These are phyloP conservation scores for Diadema setosum DNA, from an alignment of 35 echinoderm and acorn worm genomes.

Conservation along the genomic window DNA sequence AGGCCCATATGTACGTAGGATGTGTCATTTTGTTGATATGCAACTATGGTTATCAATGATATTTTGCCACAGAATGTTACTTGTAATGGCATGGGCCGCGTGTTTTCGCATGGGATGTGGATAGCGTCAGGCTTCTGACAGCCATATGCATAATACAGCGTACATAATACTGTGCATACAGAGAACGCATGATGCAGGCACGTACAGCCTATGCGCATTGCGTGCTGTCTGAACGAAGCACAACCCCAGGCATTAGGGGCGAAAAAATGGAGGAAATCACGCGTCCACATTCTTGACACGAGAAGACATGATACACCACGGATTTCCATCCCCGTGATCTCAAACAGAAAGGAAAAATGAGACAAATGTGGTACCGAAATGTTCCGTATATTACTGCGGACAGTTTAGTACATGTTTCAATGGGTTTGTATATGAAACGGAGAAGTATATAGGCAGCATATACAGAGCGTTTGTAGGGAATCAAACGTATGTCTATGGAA, in stretches of 20 bases:
- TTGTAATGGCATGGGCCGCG: background rate
- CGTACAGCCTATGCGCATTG: constrained; percentile 4
- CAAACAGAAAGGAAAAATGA: background rate
- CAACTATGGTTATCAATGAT: background rate
- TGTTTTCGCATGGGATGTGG: background rate
- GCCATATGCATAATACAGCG: background rate
- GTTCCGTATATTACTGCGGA: constrained; percentile 8
- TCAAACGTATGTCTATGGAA: constrained; percentile 17
- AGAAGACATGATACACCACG: background rate
- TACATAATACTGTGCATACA: background rate
- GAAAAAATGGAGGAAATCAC: constrained; percentile 46
- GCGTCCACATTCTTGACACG: background rate
- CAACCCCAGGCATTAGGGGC: constrained; percentile 42
- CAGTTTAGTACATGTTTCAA: constrained; percentile 54
- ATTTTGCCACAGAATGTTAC: background rate
- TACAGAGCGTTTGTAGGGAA: constrained; percentile 55
- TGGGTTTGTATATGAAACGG: constrained; percentile 56
- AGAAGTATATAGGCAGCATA: constrained; percentile 49
- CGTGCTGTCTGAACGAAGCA: constrained; percentile 13
- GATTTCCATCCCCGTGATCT: background rate
- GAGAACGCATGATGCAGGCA: background rate
- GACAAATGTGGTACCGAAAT: constrained; percentile 14
- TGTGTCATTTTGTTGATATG: background rate
- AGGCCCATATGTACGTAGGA: background rate
- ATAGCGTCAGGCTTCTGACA: background rate